Conservation (phyloP, 1,140 invertebrate genomes). For the Steinernema feltiae region DNA sequence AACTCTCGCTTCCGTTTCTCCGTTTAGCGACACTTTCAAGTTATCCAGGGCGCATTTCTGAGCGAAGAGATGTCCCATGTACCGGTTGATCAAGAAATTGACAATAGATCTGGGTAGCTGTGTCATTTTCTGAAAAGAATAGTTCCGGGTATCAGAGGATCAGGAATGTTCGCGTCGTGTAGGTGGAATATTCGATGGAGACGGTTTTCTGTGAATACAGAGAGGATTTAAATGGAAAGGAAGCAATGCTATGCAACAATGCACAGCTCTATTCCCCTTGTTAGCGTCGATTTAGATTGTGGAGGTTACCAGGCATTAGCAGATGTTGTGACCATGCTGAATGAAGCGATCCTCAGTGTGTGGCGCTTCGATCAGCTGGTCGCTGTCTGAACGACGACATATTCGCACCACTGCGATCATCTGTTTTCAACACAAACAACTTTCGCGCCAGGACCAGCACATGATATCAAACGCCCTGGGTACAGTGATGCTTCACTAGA, state of each 20-base stretch:
- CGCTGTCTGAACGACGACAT: background rate
- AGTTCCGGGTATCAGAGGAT: background rate
- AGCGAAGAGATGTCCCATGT: background rate
- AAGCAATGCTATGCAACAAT: too few species aligned
- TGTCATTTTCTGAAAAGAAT: background rate
- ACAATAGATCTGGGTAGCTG: background rate
- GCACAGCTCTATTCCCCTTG: too few species aligned
- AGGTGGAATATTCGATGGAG: background rate
- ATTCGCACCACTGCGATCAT: background rate
- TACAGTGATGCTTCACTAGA: background rate
- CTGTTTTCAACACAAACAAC: background rate
- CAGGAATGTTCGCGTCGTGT: background rate
- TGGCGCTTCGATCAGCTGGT: conserved; percentile 5
- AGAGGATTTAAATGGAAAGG: too few species aligned
- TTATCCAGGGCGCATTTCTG: background rate
- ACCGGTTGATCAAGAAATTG: background rate
- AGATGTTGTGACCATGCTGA: too few species aligned
- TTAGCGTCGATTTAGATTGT: too few species aligned
- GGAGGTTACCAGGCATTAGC: too few species aligned
- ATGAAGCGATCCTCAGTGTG: too few species aligned
- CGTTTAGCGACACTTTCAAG: background rate
- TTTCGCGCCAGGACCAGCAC: background rate
- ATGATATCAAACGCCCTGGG: background rate
- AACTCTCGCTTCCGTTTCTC: background rate
- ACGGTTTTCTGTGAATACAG: too few species aligned